Evolutionary conservation across 1,140 invertebrate genomes (phyloP).

Genomic region (Micrasema longulum): DNA sequence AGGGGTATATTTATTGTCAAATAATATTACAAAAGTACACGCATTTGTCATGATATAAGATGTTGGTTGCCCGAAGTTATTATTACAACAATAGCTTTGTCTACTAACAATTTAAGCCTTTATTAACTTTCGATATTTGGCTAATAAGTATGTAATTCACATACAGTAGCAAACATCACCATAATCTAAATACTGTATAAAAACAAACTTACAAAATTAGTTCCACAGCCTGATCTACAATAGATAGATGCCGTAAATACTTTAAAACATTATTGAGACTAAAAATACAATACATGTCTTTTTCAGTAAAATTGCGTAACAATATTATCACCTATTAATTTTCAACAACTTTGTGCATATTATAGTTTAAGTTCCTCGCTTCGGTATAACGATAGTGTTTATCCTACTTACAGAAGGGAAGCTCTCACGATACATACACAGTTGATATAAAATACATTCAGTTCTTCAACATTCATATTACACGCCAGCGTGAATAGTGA

Average conservation of each 20-base stretch:
- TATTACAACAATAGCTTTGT: no score
- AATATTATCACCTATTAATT: background rate
- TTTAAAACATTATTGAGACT: slow-evolving; percentile 16
- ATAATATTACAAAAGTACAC: slow-evolving; percentile 3
- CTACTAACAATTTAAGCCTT: no score
- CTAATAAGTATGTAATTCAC: no score
- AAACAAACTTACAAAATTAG: slow-evolving; percentile 14
- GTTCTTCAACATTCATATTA: background rate
- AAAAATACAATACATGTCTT: slow-evolving; percentile 11
- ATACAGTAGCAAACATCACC: no score
- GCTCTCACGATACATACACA: background rate
- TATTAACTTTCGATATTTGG: no score
- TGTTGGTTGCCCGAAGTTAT: no score
- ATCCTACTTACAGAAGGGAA: slow-evolving; percentile 8
- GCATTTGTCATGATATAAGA: slow-evolving; percentile 19
- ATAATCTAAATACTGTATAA: no score
- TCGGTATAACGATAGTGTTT: background rate
- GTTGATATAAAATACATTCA: background rate
- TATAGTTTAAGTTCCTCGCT: background rate
- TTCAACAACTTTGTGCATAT: slow-evolving; percentile 25
- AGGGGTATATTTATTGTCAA: slow-evolving; percentile 18
- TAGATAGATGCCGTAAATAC: slow-evolving; percentile 19
- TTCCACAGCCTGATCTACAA: slow-evolving; percentile 11
- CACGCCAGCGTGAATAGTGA: background rate
- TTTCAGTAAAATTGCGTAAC: slow-evolving; percentile 13